These are phyloP conservation scores for Poecilus cupreus DNA, from an alignment of 2,888 invertebrate species.

Conservation along the genomic window DNA sequence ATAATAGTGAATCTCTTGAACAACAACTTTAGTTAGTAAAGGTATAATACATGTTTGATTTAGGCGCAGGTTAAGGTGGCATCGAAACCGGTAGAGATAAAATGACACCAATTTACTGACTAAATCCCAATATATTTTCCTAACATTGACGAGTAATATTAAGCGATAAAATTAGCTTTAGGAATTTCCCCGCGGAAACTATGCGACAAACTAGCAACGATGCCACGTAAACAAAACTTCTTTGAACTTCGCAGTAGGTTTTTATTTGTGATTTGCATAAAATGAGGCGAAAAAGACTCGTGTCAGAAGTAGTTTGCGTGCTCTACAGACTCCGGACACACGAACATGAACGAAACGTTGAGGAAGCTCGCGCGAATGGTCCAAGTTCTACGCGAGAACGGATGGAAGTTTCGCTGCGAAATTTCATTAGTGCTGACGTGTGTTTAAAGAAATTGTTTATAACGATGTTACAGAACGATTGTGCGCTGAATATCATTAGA, in stretches of 20 bases:
- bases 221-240: neutral
- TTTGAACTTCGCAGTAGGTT: neutral
- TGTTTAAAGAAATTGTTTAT: conserved; percentile 34
- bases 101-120: too few species aligned
- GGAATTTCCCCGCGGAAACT: neutral
- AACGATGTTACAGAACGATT: conserved; percentile 25
- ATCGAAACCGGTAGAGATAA: too few species aligned
- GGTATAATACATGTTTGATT: too few species aligned
- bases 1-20: too few species aligned
- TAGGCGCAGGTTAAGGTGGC: too few species aligned
- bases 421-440: conserved; percentile 15
- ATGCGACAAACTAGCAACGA: neutral
- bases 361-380: neutral
- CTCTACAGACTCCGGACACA: neutral
- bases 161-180: too few species aligned
- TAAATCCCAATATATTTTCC: too few species aligned
- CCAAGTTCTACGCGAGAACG: neutral
- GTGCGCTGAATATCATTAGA: conserved; percentile 28
- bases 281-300: neutral
- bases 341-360: neutral
- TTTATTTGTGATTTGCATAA: conserved; percentile 4
- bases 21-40: too few species aligned
- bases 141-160: too few species aligned
- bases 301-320: conserved; percentile 5
- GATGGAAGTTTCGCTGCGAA: conserved; percentile 5